These are phyloP conservation scores for Epistrophe grossulariae DNA, from an alignment of 2,888 invertebrate species.

Conservation along the genomic window DNA sequence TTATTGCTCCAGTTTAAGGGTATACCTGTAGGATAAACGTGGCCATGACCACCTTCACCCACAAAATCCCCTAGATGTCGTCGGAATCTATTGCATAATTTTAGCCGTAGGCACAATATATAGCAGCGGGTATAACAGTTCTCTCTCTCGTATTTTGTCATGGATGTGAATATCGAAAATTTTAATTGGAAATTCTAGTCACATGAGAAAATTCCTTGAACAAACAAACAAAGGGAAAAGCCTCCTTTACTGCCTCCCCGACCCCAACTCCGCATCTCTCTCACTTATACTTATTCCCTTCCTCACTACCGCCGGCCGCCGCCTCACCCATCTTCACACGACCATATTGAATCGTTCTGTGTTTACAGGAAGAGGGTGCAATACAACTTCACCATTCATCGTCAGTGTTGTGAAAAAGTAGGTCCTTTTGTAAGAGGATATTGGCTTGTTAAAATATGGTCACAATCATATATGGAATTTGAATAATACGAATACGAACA, in stretches of 20 bases:
- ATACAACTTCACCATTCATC: neutral
- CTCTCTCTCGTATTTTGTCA: slow-evolving; percentile 35
- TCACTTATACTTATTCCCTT: neutral
- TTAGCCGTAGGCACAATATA: slow-evolving; percentile 47
- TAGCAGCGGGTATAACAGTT: neutral
- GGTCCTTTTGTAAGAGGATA: slow-evolving; percentile 49
- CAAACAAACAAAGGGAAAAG: slow-evolving; percentile 45
- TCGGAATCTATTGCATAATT: slow-evolving; percentile 68
- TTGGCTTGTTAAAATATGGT: slow-evolving; percentile 51
- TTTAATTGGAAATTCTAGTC: slow-evolving; percentile 76
- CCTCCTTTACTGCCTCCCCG: neutral
- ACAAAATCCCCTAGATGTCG: neutral
- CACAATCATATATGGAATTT: slow-evolving; percentile 33
- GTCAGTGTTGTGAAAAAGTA: slow-evolving; percentile 15
- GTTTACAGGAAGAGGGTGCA: neutral
- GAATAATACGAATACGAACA: slow-evolving; percentile 15
- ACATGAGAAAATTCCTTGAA: slow-evolving; percentile 79
- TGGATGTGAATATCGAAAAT: slow-evolving; percentile 62
- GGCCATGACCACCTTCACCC: slow-evolving; percentile 7
- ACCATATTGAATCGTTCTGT: neutral
- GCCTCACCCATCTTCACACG: neutral
- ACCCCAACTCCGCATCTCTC: neutral
- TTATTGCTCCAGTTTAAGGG: slow-evolving; percentile 21
- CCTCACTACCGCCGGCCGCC: too few species aligned
- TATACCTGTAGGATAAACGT: slow-evolving; percentile 22